Base-by-base conservation (phyloP, 2,797 vertebrate genomes). In the Rhinoraja longicauda region DNA sequence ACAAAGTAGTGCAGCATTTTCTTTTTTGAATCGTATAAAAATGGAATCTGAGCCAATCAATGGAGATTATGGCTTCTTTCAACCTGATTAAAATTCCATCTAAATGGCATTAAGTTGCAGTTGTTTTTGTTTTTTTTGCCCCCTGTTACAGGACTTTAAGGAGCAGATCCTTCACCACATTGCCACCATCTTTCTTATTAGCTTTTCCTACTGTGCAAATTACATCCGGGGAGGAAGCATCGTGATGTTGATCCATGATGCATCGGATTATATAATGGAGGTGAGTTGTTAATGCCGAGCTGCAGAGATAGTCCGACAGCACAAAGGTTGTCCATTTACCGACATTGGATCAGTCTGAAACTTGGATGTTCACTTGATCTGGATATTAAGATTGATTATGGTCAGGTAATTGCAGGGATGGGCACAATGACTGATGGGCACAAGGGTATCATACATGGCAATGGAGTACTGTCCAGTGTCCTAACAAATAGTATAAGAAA, bases 161-260 rank as follows among this genome's bases (percentile, higher is more conserved):
- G 97, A 98, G 94, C 97, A 99, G 95, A 96, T 98, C 32, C 92
- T 97, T 45, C 97, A 99, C 95, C 98, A 98, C 94, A 95, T 98
- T 0, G 95, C 97, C 94, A 97, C 98, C 93, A 95, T 98, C 94
- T 94, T 96, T 93, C 97, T 98, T 93, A 96, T 98, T 24, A 94
- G 94, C 82, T 97, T 98, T 96, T 98, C 98, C 91, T 98, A 98
- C 95, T 97, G 97, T 57, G 81, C 95, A 39, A 99, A 98, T 94
- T 97, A 96, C 36, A 94, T 98, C 76, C 96, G 96, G 19, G 94
- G 98, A 12, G 98, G 98, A 57, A 97, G 96, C 0, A 93, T 98
- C 88, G 97, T 98, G 93, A 96, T 99, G 96, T 95, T 98, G 93
- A 62, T 98, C 67, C 98, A 98, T 0, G 97, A 98, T 91, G 96